Evolutionary conservation across 2,113 vertebrate species (phyloP).

Genomic region (Sylvietta virens): DNA sequence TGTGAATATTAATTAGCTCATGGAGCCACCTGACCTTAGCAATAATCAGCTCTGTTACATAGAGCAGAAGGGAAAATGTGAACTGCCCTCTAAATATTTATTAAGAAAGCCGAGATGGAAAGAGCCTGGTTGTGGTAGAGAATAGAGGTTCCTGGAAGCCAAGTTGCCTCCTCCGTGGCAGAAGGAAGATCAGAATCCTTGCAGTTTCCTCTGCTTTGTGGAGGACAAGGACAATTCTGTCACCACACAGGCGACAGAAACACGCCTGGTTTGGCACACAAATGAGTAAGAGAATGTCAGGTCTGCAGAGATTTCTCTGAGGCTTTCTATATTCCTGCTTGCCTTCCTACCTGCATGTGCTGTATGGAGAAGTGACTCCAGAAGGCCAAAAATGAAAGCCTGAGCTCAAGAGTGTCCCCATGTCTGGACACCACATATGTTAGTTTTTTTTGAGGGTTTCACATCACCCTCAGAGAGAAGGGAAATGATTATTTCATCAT

Average conservation of each 20-base stretch:
- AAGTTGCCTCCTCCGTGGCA: neutral
- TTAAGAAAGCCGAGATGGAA: neutral
- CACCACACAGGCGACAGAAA: neutral
- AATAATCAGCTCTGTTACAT: conserved; percentile 24
- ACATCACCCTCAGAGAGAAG: neutral
- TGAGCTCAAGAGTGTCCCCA: neutral
- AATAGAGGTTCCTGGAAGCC: neutral
- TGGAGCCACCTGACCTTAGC: conserved; percentile 28
- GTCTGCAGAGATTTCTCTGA: neutral
- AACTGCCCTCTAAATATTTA: neutral
- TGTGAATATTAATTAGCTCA: conserved; percentile 63
- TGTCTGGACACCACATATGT: neutral
- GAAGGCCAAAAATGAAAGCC: neutral
- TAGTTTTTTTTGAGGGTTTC: neutral
- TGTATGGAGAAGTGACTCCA: neutral
- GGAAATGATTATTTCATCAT: neutral
- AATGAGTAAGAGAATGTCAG: neutral
- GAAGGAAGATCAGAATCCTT: neutral
- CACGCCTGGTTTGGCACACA: neutral
- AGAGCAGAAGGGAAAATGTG: conserved; percentile 3
- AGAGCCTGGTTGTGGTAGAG: neutral
- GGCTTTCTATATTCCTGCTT: neutral
- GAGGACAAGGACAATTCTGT: neutral
- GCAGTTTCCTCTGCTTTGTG: neutral
- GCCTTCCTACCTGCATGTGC: neutral